Percentiles rank a stretch among this genome's conserved stretches.
phyloP scores from a whole-genome alignment of 2,797 vertebrate species.

The Falco peregrinus region DNA sequence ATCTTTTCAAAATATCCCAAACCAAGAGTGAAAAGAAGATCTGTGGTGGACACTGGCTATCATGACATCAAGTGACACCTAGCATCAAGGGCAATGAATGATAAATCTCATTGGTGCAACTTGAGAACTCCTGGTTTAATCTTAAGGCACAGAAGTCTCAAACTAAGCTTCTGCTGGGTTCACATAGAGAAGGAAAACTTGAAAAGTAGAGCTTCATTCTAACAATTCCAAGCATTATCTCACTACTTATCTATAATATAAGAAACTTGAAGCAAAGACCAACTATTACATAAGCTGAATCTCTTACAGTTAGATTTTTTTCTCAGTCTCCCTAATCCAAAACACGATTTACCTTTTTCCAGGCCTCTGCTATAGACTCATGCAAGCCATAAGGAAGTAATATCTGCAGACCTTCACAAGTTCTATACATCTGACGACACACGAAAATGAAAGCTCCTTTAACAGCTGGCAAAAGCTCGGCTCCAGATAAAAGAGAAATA shows the following conservation, averaged over 20 bases:
- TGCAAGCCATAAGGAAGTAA: slow-evolving; percentile 87
- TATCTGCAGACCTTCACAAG: slow-evolving; percentile 89
- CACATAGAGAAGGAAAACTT: not conserved
- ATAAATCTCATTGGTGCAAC: not conserved
- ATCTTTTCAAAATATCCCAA: not conserved
- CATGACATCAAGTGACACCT: not conserved
- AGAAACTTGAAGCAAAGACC: not conserved
- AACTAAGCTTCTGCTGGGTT: not conserved
- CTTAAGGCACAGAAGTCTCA: not conserved
- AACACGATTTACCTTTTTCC: slow-evolving; percentile 86
- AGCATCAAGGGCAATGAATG: not conserved
- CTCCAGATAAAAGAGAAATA: slow-evolving; percentile 74
- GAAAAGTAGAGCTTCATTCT: not conserved
- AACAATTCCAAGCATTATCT: not conserved
- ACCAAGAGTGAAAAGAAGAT: not conserved
- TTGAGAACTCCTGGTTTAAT: not conserved
- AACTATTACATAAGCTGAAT: not conserved
- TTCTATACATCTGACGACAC: slow-evolving; percentile 92
- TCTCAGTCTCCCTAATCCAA: not conserved
- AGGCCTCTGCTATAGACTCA: slow-evolving; percentile 82
- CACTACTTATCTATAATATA: not conserved
- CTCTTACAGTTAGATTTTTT: not conserved
- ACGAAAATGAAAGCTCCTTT: slow-evolving; percentile 93
- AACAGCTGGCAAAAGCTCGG: slow-evolving; percentile 72
- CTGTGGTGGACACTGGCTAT: not conserved